These are phyloP conservation scores for Condylostylus longicornis DNA, from an alignment of 1,140 invertebrate species.

Conservation along the genomic window DNA sequence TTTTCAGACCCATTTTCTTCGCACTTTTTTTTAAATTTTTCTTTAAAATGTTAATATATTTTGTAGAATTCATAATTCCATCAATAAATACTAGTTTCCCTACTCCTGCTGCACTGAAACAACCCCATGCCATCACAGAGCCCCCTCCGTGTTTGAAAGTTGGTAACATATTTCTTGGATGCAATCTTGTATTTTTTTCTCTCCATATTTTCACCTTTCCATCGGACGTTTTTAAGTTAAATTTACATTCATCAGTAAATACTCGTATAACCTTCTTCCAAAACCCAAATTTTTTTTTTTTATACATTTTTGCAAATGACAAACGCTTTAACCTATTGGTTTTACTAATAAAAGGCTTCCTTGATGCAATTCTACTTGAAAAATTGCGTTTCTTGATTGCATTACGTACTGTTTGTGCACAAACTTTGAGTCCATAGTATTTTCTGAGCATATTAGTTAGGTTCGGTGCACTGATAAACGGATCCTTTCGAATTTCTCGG, in stretches of 20 bases:
- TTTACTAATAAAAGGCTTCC: conserved; percentile 5
- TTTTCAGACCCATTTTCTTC: conserved; percentile 7
- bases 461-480: too few species aligned
- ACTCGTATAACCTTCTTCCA: conserved; percentile 12
- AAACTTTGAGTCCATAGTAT: too few species aligned
- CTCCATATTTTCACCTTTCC: conserved; percentile 9
- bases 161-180: conserved; percentile 11
- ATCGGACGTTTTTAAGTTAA: conserved; percentile 12
- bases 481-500: too few species aligned
- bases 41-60: conserved; percentile 12
- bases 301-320: conserved; percentile 10
- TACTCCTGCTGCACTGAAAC: conserved; percentile 14
- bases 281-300: conserved; percentile 2
- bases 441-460: too few species aligned
- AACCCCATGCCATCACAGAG: conserved; percentile 27
- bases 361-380: not conserved
- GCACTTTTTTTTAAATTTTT: conserved; percentile 10
- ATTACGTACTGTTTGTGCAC: conserved; percentile 3
- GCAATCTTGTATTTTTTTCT: conserved; percentile 9
- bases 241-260: conserved; percentile 17
- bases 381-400: not conserved
- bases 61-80: conserved; percentile 9
- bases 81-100: conserved; percentile 15
- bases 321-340: conserved; percentile 3
- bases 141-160: conserved; percentile 30